These are phyloP conservation scores for Agrochola lota DNA, from an alignment of 2,888 invertebrate genomes.

Conservation along the genomic window DNA sequence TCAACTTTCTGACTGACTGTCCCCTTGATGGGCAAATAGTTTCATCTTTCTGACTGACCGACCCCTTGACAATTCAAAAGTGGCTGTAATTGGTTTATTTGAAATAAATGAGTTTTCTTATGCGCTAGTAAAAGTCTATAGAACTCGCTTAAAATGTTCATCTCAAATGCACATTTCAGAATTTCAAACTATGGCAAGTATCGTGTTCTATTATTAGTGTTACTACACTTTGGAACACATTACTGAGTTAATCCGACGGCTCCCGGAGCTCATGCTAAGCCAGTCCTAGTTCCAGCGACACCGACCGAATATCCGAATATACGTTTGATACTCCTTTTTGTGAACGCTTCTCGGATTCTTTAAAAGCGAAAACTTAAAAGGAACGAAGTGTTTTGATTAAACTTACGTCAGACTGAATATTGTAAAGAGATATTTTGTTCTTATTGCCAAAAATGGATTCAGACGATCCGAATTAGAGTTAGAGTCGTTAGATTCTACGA, in stretches of 20 bases:
- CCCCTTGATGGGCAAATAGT: no score
- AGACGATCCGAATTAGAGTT: slow-evolving; percentile 25
- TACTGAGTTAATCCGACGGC: slow-evolving; percentile 35
- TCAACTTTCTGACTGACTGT: no score
- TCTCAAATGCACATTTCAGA: background rate
- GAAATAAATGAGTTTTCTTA: background rate
- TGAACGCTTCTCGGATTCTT: slow-evolving; percentile 26
- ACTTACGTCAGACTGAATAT: slow-evolving; percentile 2
- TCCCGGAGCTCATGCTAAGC: slow-evolving; percentile 15
- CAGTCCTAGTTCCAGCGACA: background rate
- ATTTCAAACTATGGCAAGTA: background rate
- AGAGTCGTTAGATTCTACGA: slow-evolving; percentile 31
- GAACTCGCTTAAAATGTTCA: background rate
- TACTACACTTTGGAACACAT: slow-evolving; percentile 18
- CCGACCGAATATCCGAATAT: slow-evolving; percentile 32
- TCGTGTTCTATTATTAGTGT: slow-evolving; percentile 11
- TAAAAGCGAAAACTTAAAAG: slow-evolving; percentile 31
- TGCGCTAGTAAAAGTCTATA: background rate
- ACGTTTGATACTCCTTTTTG: slow-evolving; percentile 28
- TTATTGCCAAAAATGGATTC: slow-evolving; percentile 22
- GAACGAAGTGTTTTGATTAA: slow-evolving; percentile 16
- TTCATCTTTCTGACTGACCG: no score
- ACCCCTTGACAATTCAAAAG: no score
- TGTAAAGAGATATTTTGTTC: slow-evolving; percentile 8
- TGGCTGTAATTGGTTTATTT: no score